Conservation (phyloP, 1,140 invertebrate species). For the Cheumatopsyche charites region DNA sequence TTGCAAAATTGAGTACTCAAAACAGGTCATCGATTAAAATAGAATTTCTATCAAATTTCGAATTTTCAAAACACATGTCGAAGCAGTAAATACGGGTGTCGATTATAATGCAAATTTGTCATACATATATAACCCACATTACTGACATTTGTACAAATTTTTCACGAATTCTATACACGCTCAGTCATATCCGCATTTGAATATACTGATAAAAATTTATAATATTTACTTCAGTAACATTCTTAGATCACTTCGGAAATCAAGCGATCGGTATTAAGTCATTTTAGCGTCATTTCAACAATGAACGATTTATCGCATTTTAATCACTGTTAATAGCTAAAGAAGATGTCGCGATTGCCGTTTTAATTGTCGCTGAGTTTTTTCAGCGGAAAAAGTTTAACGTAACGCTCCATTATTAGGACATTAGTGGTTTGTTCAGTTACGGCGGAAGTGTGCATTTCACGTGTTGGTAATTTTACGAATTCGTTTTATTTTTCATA, state of each 20-base stretch:
- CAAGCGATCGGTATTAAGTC: too few species aligned
- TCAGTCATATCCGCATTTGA: conserved; percentile 1
- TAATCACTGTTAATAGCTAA: too few species aligned
- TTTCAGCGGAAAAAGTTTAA: conserved; percentile 9
- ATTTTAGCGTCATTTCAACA: too few species aligned
- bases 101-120: conserved; percentile 40
- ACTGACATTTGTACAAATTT: conserved; percentile 40
- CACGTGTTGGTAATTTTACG: neutral
- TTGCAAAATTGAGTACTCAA: neutral
- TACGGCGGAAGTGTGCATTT: conserved; percentile 5
- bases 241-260: too few species aligned
- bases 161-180: neutral
- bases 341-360: neutral
- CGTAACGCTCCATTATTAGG: conserved; percentile 14
- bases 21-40: too few species aligned
- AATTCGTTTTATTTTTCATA: neutral
- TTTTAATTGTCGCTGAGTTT: conserved; percentile 2
- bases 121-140: conserved; percentile 37
- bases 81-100: conserved; percentile 5
- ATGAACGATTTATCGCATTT: too few species aligned
- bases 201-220: too few species aligned
- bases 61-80: conserved; percentile 5
- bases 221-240: too few species aligned
- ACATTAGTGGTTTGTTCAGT: conserved; percentile 1
- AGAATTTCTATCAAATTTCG: neutral